Base-by-base conservation (phyloP, 2,888 invertebrate species). In the Rhagium mordax region DNA sequence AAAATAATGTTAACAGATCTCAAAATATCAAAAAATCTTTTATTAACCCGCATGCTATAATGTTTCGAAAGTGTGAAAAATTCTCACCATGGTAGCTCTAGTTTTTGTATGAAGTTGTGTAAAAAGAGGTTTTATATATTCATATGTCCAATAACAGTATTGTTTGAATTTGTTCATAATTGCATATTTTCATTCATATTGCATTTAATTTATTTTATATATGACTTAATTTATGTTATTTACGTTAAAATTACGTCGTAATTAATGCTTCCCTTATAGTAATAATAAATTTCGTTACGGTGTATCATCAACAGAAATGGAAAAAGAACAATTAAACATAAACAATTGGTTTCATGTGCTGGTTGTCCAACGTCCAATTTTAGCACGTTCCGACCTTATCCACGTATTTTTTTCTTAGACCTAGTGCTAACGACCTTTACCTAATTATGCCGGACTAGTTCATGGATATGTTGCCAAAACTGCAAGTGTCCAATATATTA, bases 381-480 rank as follows among this genome's bases (percentile, higher is more conserved):
- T 57, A 27, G 16, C 24, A 27, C 55, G 55, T 27, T 8, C 27
- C 55, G 41, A n/a, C 41, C 41, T 41, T 41, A n/a, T 10, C 33
- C 33, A 33, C 13, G 41, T 7, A 24, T 27, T 57, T 57, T 24
- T n/a, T 27, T 27, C 55, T 27, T 24, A 27, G 15, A 24, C 2
- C n/a, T 41, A n/a, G 2, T 41, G 41, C 13, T 41, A 57, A 57
- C 15, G 27, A 24, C 55, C 55, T 57, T 57, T 16, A 57, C 55
- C 55, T 16, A 57, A 24, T 57, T 57, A 15, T 8, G 2, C 7
- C 0, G 55, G 55, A 5, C 21, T 21, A 57, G 41, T 41, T 41
- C 41, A 41, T 13, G 41, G n/a, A n/a, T n/a, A 41, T 41, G 3
- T 10, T n/a, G 13, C n/a, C 13, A 41, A 41, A 33, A 33, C 33